Evolutionary conservation across 2,113 vertebrate genomes (phyloP).

Genomic region (Oreotrochilus melanogaster): DNA sequence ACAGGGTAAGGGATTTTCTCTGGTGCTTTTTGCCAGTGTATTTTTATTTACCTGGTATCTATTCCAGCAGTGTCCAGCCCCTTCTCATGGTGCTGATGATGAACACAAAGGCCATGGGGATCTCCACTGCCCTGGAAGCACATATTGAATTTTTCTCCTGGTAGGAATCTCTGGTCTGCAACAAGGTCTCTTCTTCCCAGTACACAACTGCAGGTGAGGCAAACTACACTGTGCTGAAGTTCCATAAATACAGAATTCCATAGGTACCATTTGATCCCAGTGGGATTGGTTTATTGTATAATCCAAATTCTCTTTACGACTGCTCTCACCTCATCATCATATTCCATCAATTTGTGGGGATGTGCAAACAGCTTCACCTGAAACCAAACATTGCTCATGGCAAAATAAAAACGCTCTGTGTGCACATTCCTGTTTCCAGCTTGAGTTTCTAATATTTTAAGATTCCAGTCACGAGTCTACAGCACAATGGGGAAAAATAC

Average conservation of each 20-base stretch:
- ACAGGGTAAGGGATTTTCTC: neutral
- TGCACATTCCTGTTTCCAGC: neutral
- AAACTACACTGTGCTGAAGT: neutral
- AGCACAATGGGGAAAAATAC: neutral
- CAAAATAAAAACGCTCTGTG: neutral
- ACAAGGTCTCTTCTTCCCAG: neutral
- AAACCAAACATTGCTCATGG: neutral
- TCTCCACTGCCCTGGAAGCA: neutral
- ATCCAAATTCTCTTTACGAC: neutral
- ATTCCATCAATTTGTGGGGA: neutral
- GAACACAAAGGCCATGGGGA: neutral
- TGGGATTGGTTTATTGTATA: neutral
- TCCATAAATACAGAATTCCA: neutral
- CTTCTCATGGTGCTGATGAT: accelerated
- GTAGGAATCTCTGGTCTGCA: neutral
- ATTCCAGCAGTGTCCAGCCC: neutral
- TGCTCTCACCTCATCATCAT: neutral
- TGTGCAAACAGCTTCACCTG: neutral
- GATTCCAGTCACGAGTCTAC: neutral
- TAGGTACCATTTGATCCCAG: neutral
- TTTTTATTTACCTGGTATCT: neutral
- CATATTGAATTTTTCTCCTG: neutral
- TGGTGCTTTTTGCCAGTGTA: neutral
- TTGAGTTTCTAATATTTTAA: neutral
- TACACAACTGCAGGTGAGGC: neutral